Evolutionary conservation across 2,113 vertebrate species (phyloP).

Genomic region (Perca flavescens): DNA sequence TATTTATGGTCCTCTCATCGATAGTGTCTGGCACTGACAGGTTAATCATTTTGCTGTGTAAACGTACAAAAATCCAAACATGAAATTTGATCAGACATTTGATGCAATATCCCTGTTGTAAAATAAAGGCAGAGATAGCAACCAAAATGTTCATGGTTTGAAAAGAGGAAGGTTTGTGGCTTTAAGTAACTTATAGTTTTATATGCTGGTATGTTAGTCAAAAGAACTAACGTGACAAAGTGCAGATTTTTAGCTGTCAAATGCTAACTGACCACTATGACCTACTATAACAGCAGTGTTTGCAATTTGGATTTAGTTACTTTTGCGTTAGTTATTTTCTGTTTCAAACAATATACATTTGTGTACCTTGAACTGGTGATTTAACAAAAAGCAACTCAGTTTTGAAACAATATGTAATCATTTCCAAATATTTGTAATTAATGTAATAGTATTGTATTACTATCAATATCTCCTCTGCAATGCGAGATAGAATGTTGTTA

Average conservation of each 20-base stretch:
- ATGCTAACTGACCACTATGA: background rate
- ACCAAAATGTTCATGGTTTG: background rate
- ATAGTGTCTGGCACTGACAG: constrained; percentile 97
- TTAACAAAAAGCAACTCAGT: background rate
- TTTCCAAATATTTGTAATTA: background rate
- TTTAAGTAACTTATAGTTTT: background rate
- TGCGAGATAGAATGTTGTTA: background rate
- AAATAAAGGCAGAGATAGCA: background rate
- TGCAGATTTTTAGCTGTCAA: background rate
- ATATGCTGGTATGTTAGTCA: too few relatives aligned
- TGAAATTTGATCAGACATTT: background rate
- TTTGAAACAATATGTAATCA: background rate
- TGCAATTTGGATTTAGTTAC: background rate
- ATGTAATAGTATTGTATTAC: background rate
- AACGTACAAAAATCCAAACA: background rate
- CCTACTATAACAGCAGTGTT: background rate
- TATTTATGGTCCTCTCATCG: constrained; percentile 97
- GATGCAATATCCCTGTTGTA: background rate
- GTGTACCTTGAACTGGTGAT: background rate
- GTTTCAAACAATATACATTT: background rate
- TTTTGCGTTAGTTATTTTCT: background rate
- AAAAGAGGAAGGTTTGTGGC: background rate
- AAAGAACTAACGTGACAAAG: background rate
- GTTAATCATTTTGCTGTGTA: constrained; percentile 96
- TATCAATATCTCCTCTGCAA: background rate